A percentile compares a stretch with the other conserved stretches of the same genome.
Evolutionary conservation across 2,113 vertebrate species (phyloP).

Genomic region (Dolichallabes microphthalmus): DNA sequence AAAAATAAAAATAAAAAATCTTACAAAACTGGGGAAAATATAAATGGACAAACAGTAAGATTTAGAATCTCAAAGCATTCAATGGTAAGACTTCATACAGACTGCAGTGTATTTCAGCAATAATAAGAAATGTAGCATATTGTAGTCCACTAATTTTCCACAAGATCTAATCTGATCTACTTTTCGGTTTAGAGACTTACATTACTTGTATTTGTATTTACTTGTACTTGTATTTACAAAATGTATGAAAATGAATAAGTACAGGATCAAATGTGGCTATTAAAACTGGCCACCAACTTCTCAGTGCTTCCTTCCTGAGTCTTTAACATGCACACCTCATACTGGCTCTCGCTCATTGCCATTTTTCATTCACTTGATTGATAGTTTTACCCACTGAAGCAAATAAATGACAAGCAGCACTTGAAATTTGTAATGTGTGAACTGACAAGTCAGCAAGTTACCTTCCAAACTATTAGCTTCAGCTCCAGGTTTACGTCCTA

Average conservation of each 20-base stretch:
- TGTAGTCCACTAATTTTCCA: not conserved
- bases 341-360: not conserved
- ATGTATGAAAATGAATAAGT: not conserved
- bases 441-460: not conserved
- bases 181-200: not conserved
- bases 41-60: not conserved
- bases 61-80: not conserved
- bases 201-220: too few relatives aligned
- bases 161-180: not conserved
- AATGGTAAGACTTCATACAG: not conserved
- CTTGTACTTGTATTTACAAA: not conserved
- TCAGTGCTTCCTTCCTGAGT: not conserved
- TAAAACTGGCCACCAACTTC: not conserved
- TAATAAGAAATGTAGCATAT: not conserved
- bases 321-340: not conserved
- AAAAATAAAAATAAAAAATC: too few relatives aligned
- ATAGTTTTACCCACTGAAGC: not conserved
- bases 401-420: constrained; percentile 2
- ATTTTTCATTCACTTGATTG: not conserved
- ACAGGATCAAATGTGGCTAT: not conserved
- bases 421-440: constrained; percentile 4
- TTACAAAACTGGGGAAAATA: not conserved
- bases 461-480: not conserved
- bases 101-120: not conserved
- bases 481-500: constrained; percentile 15